A percentile compares a stretch with the other conserved stretches of the same genome.
phyloP scores from a whole-genome alignment of 2,113 vertebrate genomes.

The Oreotrochilus melanogaster region DNA sequence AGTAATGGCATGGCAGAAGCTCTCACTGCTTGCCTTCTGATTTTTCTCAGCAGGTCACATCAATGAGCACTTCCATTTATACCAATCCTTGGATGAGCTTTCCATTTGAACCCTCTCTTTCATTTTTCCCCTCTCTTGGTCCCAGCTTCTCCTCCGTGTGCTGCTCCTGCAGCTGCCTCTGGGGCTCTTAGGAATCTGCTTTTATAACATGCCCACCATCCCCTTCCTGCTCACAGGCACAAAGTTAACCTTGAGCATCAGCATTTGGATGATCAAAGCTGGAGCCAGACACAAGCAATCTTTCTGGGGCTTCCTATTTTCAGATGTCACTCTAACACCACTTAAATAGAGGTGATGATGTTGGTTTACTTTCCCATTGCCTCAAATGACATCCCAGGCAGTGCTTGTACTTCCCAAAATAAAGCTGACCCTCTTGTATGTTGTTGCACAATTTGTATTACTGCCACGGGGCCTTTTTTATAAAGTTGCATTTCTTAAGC shows the following conservation, averaged over 20 bases:
- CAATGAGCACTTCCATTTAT: not conserved
- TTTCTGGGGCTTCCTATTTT: not conserved
- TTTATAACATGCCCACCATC: not conserved
- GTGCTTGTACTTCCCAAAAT: conserved; percentile 39
- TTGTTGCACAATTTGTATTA: not conserved
- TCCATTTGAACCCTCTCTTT: not conserved
- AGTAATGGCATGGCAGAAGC: not conserved
- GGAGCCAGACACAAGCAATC: not conserved
- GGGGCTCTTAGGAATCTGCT: not conserved
- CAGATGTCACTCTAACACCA: not conserved
- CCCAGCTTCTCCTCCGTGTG: not conserved
- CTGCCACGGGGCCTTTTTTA: not conserved
- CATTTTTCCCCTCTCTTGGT: not conserved
- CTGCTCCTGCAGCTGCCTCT: not conserved
- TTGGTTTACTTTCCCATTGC: conserved; percentile 46
- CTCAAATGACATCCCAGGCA: conserved; percentile 27
- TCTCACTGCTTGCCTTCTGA: not conserved
- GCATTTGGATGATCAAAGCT: not conserved
- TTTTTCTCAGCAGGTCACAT: conserved; percentile 46
- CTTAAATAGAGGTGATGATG: conserved; percentile 54
- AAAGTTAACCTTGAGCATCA: not conserved
- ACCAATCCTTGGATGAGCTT: not conserved
- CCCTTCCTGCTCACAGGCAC: not conserved
- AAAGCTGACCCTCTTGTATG: not conserved
- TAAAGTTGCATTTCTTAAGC: not conserved